Evolutionary conservation across 2,888 invertebrate species (phyloP), one percentile per base, ranked within the genome.

Genomic region (Plutella xylostella): DNA sequence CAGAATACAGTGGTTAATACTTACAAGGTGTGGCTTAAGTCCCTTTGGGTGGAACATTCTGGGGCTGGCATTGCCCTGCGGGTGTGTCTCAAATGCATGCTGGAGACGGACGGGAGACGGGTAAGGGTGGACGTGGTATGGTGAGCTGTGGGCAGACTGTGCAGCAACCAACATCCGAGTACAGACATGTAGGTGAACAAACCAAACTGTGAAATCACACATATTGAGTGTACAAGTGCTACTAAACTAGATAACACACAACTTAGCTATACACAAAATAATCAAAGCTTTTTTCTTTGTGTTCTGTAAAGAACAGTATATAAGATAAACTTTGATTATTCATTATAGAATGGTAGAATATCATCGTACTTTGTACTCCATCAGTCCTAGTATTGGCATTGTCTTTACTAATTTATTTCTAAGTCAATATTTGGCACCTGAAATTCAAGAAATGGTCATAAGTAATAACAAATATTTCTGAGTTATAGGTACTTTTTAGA

Each of bases 101-200:
- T 87, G 88, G 45, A 88, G 86, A 48, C 88, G 85, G 55, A 82
- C 75, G 30, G 84, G 85, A 51, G 87, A 85, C 48, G 88, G 87
- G 63, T 86, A 88, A 55, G 91, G 91, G 77, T 91, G 90, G 56
- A 91, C 89, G 75, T 90, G 90, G 71, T 90, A 90, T 50, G 91
- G 90, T 58, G 91, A 91, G 60, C 90, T 89, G 72, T 89, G 88
- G 66, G 71, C 55, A 45, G 84, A 73, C 87, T 86, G 74, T 63
- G 45, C 38, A n/a, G n/a, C n/a, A n/a, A n/a, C n/a, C n/a, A n/a
- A n/a, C n/a, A 55, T 63, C 67, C 73, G 68, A 53, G 77, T 58
- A 82, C 83, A 83, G 82, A 82, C 82, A 82, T 80, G 69, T 46
- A 33, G 63, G 63, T 61, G 64, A 70, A 74, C 66, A 79, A 74